Conservation (phyloP, 2,113 vertebrate species). For the Mus pahari region DNA sequence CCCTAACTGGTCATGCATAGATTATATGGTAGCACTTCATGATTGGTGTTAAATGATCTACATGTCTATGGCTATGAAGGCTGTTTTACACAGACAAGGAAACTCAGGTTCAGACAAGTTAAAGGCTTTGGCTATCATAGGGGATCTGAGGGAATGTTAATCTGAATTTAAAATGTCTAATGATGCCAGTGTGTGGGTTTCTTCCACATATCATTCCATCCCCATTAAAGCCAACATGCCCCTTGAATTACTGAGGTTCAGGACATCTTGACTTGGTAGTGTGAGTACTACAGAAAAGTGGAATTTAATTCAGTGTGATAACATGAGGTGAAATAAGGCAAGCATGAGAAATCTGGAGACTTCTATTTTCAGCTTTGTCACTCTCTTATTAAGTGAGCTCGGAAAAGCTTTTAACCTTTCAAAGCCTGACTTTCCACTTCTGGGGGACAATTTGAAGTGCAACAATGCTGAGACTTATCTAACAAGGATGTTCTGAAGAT, state of each 20-base stretch:
- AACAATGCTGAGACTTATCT: conserved; percentile 55
- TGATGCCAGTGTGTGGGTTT: not conserved
- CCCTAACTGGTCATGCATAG: not conserved
- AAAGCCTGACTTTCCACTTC: conserved; percentile 50
- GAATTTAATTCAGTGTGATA: conserved; percentile 43
- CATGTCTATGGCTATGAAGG: not conserved
- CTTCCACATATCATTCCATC: not conserved
- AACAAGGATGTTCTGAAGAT: conserved; percentile 54
- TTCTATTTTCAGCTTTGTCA: conserved; percentile 75
- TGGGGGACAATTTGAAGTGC: not conserved
- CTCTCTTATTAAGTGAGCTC: conserved; percentile 74
- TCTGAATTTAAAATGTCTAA: conserved; percentile 9
- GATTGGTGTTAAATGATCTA: not conserved
- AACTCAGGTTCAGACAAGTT: not conserved
- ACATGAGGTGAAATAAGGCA: conserved; percentile 65
- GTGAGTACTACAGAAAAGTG: conserved; percentile 35
- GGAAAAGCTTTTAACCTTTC: conserved; percentile 72
- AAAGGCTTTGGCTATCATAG: not conserved
- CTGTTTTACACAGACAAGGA: not conserved
- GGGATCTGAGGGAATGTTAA: not conserved
- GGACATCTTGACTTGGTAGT: not conserved
- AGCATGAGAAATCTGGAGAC: conserved; percentile 34
- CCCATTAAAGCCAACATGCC: not conserved
- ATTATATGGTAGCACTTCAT: not conserved
- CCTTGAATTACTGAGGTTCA: not conserved